These are phyloP conservation scores for Phragmatobia fuliginosa DNA, from an alignment of 2,888 invertebrate genomes.

Conservation along the genomic window DNA sequence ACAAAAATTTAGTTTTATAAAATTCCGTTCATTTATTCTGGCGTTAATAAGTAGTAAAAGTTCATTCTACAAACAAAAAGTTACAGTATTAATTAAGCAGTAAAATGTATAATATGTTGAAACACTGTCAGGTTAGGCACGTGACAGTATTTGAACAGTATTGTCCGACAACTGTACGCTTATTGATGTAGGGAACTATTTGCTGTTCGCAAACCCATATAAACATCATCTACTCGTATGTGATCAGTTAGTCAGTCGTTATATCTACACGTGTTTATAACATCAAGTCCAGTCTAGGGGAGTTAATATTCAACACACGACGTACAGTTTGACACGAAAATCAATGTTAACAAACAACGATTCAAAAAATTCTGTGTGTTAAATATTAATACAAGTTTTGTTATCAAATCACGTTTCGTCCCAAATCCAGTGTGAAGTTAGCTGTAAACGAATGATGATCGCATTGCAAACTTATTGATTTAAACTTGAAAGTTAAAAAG, in stretches of 20 bases:
- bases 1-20: too few species aligned
- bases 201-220: too few species aligned
- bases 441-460: constrained; percentile 32
- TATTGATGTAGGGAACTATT: too few species aligned
- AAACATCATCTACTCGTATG: too few species aligned
- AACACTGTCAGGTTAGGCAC: too few species aligned
- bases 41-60: too few species aligned
- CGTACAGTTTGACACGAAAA: constrained; percentile 40
- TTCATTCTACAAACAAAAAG: too few species aligned
- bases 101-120: too few species aligned
- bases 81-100: too few species aligned
- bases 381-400: constrained; percentile 44
- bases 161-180: too few species aligned
- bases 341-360: constrained; percentile 45
- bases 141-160: too few species aligned
- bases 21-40: too few species aligned
- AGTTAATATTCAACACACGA: constrained; percentile 38
- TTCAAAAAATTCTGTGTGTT: constrained; percentile 41
- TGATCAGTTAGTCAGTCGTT: background rate
- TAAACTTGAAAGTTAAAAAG: background rate
- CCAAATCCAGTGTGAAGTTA: constrained; percentile 23
- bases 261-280: background rate
- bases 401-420: constrained; percentile 37
- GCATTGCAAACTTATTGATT: constrained; percentile 5
- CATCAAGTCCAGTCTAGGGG: constrained; percentile 30